Evolutionary conservation across 2,888 invertebrate species (phyloP).

Genomic region (Cylindroiulus punctatus): DNA sequence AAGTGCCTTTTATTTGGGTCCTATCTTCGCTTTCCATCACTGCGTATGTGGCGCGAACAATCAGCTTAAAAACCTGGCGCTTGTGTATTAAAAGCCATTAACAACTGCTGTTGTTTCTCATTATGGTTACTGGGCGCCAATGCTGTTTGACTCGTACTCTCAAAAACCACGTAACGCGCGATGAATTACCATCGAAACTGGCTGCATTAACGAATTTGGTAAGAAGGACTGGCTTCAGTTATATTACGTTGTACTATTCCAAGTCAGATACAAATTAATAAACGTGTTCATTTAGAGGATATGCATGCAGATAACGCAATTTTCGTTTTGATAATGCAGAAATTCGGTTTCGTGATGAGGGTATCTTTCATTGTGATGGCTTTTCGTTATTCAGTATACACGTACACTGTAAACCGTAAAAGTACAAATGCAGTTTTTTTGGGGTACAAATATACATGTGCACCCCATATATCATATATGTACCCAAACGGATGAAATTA

Average conservation of each 20-base stretch:
- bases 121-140: neutral
- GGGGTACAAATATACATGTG: no score
- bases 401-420: no score
- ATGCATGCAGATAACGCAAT: no score
- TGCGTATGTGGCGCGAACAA: neutral
- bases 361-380: no score
- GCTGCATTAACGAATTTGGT: neutral
- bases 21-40: neutral
- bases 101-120: constrained; percentile 13
- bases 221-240: neutral
- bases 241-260: neutral
- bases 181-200: neutral
- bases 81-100: constrained; percentile 27
- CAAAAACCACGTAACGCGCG: neutral
- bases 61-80: neutral
- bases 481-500: no score
- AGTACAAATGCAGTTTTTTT: no score
- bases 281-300: no score
- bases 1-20: constrained; percentile 11
- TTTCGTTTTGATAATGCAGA: no score
- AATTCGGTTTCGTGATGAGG: no score
- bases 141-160: neutral
- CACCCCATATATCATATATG: no score
- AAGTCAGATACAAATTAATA: no score
- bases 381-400: no score